Evolutionary conservation across 1,140 invertebrate species (phyloP), one percentile per base, ranked within the genome.

Genomic region (Zaprionus nigranus): DNA sequence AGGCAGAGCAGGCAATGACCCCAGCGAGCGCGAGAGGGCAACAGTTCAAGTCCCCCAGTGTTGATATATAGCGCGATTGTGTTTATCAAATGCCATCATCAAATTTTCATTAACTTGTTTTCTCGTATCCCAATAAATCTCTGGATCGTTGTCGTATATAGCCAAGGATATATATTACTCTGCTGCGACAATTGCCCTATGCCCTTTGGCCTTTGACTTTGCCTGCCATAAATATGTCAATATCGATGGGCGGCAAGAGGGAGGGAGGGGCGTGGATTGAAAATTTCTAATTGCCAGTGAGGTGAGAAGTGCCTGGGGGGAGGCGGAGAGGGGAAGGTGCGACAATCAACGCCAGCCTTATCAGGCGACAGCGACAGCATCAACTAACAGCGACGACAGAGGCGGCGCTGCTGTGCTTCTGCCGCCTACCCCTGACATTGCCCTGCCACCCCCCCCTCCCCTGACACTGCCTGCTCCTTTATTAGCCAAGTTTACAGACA

Each of bases 401-500:
- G 28, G 9, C 20, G 34, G 51, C 49, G 22, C 20, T 9, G 34
- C 28, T 30, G 7, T 30, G 24, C 46, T 43, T 2, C 38, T 15
- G n/a, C 40, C 15, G 13, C n/a, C 43, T n/a, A 0, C n/a, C 28
- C 28, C 1, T n/a, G n/a, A n/a, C n/a, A n/a, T n/a, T n/a, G n/a
- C n/a, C n/a, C n/a, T n/a, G n/a, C n/a, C n/a, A n/a, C n/a, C n/a
- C n/a, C n/a, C n/a, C n/a, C n/a, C n/a, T n/a, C n/a, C n/a, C n/a
- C n/a, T n/a, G n/a, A n/a, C n/a, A n/a, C n/a, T n/a, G n/a, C 51
- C 12, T 30, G 49, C 28, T 38, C 71, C 67, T 90, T 91, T 88
- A 88, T 91, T 91, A 88, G 84, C 81, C 81, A 91, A 91, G 88
- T 91, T 91, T 88, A 88, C 88, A 91, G 88, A 91, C 88, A 91